A percentile compares a stretch with the other conserved stretches of the same genome.
Evolutionary conservation across 2,797 vertebrate species (phyloP).

Genomic region (Streptopelia turtur): DNA sequence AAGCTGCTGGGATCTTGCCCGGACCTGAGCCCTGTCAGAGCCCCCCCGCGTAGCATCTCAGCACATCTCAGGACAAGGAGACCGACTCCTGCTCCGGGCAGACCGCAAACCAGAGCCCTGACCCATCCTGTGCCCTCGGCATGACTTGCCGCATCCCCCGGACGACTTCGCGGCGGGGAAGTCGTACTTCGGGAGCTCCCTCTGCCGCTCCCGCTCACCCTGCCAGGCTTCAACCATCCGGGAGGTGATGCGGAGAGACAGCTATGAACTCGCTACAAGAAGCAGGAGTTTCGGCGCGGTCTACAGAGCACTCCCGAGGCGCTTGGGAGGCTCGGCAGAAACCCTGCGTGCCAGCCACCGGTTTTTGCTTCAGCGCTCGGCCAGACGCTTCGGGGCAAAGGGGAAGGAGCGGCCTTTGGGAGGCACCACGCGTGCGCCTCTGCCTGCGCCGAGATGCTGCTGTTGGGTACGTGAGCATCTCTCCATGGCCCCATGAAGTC

Average conservation of each 20-base stretch:
- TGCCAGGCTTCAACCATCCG: background rate
- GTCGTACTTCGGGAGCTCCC: rapidly evolving
- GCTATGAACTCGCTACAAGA: background rate
- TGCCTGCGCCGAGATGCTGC: background rate
- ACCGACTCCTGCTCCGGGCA: rapidly evolving
- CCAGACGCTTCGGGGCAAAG: background rate
- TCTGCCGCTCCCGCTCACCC: rapidly evolving
- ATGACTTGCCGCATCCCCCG: rapidly evolving
- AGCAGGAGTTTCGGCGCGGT: background rate
- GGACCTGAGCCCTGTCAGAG: background rate
- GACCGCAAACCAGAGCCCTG: background rate
- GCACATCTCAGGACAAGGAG: rapidly evolving
- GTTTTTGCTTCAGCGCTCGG: rapidly evolving
- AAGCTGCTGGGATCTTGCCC: background rate
- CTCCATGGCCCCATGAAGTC: background rate
- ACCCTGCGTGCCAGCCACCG: background rate
- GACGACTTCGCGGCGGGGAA: rapidly evolving
- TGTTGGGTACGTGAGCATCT: background rate
- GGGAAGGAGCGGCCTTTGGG: background rate
- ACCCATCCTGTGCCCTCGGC: rapidly evolving
- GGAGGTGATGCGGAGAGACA: background rate
- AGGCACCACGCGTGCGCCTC: rapidly evolving
- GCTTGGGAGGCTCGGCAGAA: rapidly evolving
- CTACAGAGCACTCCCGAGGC: background rate
- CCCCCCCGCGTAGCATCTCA: rapidly evolving